Base-by-base conservation (phyloP, 2,888 invertebrate species). In the Tachina grossa region DNA sequence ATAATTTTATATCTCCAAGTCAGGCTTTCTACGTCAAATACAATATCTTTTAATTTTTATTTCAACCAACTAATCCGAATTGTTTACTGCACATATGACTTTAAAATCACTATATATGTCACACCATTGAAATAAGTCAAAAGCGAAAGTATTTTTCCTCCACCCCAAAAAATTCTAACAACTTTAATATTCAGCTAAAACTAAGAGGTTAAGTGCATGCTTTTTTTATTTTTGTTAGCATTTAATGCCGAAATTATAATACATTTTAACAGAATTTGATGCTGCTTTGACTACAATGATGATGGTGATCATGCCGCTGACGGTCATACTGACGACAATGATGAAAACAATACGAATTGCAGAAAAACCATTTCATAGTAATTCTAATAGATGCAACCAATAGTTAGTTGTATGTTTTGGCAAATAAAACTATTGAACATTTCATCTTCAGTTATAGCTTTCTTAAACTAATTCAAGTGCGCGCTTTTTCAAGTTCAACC, bases 171-270 rank as follows among this genome's bases (percentile, higher is more conserved):
- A 13, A 19, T 63, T n/a, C 39, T 47, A 72, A 79, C 47, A 39
- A 10, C 51, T 47, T 13, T 41, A 72, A 57, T 66, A 45, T 66
- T 71, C 2, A 45, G 13, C 22, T 74, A 47, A 69, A 75, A 66
- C 22, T 77, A 57, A 45, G 69, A 75, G 53, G 74, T 82, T 16
- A 63, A 78, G 45, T 45, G 13, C 51, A 53, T 59, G 59, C 68
- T 77, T 68, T 61, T 47, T 45, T 31, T 31, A 0, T 45, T 45
- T 66, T 81, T 57, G 74, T 49, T 43, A 75, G 69, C 78, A 79
- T n/a, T 79, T 75, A 82, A 82, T 75, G 78, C 85, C 81, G 78
- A 85, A 85, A 82, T 82, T 85, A 75, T 82, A 82, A 63, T 79
- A 82, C 82, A 75, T 69, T 85, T 78, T 22, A 75, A 68, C 45